Evolutionary conservation across 2,797 vertebrate species (phyloP).

Genomic region (Strix occidentalis): DNA sequence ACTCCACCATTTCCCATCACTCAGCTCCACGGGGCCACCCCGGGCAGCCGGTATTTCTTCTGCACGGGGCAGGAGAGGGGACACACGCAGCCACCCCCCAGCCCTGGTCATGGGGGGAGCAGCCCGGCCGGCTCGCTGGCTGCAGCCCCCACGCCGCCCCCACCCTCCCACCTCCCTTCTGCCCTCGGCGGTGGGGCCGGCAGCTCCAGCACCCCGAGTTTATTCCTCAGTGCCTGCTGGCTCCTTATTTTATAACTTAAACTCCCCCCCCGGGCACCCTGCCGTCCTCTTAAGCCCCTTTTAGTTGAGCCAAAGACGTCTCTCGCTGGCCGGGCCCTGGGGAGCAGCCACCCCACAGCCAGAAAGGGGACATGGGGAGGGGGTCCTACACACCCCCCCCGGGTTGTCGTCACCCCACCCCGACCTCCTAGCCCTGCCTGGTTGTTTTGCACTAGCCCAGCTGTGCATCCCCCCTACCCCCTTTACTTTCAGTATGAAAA

Average conservation of each 20-base stretch:
- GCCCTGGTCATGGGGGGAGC: background rate
- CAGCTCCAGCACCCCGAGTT: background rate
- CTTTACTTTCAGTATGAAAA: conserved; percentile 70
- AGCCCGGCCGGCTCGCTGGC: conserved; percentile 46
- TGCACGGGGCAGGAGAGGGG: background rate
- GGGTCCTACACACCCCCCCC: background rate
- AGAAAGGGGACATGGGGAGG: background rate
- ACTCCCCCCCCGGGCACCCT: background rate
- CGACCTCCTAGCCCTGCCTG: background rate
- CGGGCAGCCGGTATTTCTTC: background rate
- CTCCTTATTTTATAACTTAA: conserved; percentile 73
- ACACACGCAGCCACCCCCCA: background rate
- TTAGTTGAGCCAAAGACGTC: conserved; percentile 58
- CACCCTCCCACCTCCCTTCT: background rate
- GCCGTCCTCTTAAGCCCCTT: background rate
- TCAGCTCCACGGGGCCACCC: background rate
- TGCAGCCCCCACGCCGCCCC: background rate
- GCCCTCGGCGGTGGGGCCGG: background rate
- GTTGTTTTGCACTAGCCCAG: conserved; percentile 68
- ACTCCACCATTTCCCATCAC: background rate
- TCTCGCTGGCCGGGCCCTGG: conserved; percentile 40
- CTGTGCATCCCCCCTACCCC: conserved; percentile 54
- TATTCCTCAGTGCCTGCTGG: conserved; percentile 72
- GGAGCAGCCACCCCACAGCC: background rate
- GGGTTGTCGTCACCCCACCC: background rate